Percentiles rank a stretch among this genome's conserved stretches.
Evolutionary conservation across 2,113 vertebrate species (phyloP).

Genomic region (Oryzias woworae): DNA sequence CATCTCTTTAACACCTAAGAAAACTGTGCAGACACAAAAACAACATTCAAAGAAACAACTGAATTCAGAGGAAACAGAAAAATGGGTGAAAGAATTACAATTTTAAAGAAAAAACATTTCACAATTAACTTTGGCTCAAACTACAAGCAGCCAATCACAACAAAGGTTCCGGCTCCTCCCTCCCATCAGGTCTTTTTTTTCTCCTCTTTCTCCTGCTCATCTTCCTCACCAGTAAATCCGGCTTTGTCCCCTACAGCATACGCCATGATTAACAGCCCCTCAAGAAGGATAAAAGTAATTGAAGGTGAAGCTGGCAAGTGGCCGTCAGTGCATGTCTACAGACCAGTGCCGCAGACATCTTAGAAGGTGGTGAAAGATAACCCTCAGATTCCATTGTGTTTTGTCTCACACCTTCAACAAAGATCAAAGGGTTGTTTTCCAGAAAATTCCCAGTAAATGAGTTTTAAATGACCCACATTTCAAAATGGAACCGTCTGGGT

Average conservation of each 20-base stretch:
- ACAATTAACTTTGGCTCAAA: no score
- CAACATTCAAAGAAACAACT: no score
- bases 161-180: constrained; percentile 13
- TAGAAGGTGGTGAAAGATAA: constrained; percentile 27
- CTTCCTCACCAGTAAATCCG: constrained; percentile 68
- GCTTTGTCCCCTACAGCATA: constrained; percentile 66
- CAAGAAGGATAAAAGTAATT: constrained; percentile 75
- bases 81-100: no score
- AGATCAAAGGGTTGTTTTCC: constrained; percentile 35
- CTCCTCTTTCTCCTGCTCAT: constrained; percentile 17
- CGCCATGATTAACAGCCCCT: constrained; percentile 65
- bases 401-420: constrained; percentile 38
- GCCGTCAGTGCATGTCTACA: constrained; percentile 29
- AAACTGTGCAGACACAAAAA: no score
- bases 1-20: no score
- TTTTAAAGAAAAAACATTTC: no score
- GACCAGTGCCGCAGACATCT: constrained; percentile 39
- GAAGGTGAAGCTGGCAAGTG: constrained; percentile 47
- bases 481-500: neutral
- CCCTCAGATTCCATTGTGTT: constrained; percentile 34
- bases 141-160: no score
- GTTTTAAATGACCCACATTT: constrained; percentile 12
- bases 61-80: no score
- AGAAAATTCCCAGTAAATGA: constrained; percentile 12
- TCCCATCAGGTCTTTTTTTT: constrained; percentile 39